phyloP scores from a whole-genome alignment of 2,888 invertebrate genomes.

The Zygogramma bicolorata region DNA sequence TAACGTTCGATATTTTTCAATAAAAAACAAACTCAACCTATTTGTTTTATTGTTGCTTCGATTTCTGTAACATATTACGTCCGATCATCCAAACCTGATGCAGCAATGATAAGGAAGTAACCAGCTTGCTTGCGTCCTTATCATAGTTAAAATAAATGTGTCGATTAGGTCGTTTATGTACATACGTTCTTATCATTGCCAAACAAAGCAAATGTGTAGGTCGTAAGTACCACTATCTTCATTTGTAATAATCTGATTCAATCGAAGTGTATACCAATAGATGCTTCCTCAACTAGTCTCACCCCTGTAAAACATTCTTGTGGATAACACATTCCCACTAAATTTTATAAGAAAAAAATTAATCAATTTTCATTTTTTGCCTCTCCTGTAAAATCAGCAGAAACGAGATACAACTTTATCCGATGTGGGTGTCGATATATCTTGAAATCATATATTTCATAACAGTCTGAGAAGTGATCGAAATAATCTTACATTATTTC shows the following conservation, averaged over 20 bases:
- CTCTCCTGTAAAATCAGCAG: not conserved
- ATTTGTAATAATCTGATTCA: not conserved
- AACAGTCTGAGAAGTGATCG: no score
- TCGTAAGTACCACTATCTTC: not conserved
- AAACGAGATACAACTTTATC: not conserved
- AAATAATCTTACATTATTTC: no score
- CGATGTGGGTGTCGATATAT: not conserved
- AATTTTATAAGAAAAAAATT: not conserved
- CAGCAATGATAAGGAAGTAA: not conserved
- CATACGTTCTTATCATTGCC: not conserved
- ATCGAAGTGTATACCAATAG: not conserved
- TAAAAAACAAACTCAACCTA: not conserved
- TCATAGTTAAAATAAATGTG: not conserved
- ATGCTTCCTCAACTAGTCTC: not conserved
- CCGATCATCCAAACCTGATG: not conserved
- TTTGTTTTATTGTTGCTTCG: not conserved
- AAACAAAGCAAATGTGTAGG: not conserved
- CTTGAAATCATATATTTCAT: no score
- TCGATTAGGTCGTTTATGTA: not conserved
- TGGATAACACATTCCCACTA: not conserved
- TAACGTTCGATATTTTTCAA: not conserved
- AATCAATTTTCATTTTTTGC: not conserved
- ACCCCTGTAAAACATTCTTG: not conserved
- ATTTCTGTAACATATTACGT: not conserved
- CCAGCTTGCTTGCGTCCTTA: not conserved